A percentile compares a stretch with the other conserved stretches of the same genome.
phyloP scores from a whole-genome alignment of 2,888 invertebrate genomes.

The Drosophila subsilvestris region DNA sequence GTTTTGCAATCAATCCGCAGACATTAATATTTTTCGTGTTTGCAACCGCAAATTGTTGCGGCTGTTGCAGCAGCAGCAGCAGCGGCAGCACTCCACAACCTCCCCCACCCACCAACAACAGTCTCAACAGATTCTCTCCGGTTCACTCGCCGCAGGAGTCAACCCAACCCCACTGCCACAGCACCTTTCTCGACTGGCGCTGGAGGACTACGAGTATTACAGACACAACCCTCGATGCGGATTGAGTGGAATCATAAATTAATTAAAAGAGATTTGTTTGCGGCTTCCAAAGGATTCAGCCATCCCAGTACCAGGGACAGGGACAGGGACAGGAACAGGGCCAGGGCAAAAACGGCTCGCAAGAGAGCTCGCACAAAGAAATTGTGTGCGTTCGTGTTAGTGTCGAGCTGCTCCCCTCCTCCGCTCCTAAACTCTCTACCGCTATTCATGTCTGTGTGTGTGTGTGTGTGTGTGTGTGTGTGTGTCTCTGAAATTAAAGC shows the following conservation, averaged over 20 bases:
- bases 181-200: slow-evolving; percentile 13
- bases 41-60: slow-evolving; percentile 78
- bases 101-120: background rate
- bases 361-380: slow-evolving; percentile 63
- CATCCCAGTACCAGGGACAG: slow-evolving; percentile 22
- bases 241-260: slow-evolving; percentile 83
- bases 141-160: slow-evolving; percentile 23
- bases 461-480: slow-evolving; percentile 43
- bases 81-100: slow-evolving; percentile 16
- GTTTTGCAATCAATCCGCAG: slow-evolving; percentile 75
- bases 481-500: slow-evolving; percentile 74
- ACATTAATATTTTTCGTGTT: slow-evolving; percentile 79
- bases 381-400: slow-evolving; percentile 53
- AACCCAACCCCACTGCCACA: slow-evolving; percentile 14
- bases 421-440: background rate
- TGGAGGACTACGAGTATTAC: slow-evolving; percentile 46
- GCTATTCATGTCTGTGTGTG: slow-evolving; percentile 11
- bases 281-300: slow-evolving; percentile 81
- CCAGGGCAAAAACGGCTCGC: slow-evolving; percentile 46
- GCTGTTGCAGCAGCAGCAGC: slow-evolving; percentile 57
- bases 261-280: slow-evolving; percentile 83
- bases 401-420: background rate
- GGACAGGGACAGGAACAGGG: fast-evolving
- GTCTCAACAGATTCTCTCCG: background rate
- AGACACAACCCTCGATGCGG: slow-evolving; percentile 74